phyloP scores from a whole-genome alignment of 35 echinoderm and acorn worm genomes.

The Ophioderma brevispina region DNA sequence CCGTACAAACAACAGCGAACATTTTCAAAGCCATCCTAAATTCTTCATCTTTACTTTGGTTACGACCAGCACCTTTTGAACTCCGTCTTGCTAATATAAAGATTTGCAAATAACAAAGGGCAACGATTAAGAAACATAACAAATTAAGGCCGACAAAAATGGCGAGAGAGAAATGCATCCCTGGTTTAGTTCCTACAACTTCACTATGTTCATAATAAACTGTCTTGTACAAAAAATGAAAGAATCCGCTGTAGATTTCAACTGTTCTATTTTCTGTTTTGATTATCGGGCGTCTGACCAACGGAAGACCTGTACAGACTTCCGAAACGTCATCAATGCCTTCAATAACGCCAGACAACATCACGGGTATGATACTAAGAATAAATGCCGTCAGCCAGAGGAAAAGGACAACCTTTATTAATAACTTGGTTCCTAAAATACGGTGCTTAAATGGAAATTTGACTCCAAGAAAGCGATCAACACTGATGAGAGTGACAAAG shows the following conservation, averaged over 20 bases:
- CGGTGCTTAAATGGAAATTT: conserved; percentile 70
- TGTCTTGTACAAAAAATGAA: background rate
- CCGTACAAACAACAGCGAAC: conserved; percentile 74
- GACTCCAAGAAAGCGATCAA: conserved; percentile 74
- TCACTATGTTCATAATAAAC: conserved; percentile 2
- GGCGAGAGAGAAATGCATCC: conserved; percentile 65
- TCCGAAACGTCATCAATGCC: conserved; percentile 64
- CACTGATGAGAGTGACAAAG: conserved; percentile 57
- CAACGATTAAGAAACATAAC: conserved; percentile 51
- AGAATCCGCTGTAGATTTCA: background rate
- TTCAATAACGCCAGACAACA: conserved; percentile 6
- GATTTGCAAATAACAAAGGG: conserved; percentile 57
- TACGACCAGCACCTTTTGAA: conserved; percentile 13
- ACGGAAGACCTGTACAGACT: conserved; percentile 65
- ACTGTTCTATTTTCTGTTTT: background rate
- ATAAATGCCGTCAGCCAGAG: conserved; percentile 50
- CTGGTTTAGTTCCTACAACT: background rate
- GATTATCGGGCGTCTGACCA: conserved; percentile 30
- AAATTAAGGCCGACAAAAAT: conserved; percentile 64
- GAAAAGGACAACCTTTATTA: background rate
- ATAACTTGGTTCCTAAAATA: conserved; percentile 23
- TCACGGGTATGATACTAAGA: conserved; percentile 31
- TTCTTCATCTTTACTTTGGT: conserved; percentile 23
- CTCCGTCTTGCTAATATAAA: conserved; percentile 64
- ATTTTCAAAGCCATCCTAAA: conserved; percentile 77